Evolutionary conservation across 2,888 invertebrate genomes (phyloP), one percentile per base, ranked within the genome.

Genomic region (Bursaphelenchus okinawaensis): DNA sequence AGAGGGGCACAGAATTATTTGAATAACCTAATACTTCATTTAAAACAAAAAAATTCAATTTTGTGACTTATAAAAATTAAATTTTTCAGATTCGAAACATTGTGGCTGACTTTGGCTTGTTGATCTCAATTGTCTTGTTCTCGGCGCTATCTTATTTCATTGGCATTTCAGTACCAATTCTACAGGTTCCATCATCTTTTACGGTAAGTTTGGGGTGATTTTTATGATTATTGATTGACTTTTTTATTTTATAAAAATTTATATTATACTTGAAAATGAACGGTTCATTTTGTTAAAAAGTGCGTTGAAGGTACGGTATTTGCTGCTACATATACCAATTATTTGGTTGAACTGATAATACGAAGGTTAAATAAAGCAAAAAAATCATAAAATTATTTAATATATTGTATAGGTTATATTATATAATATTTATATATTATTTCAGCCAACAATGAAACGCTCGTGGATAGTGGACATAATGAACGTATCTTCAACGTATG

Each of bases 61-160:
- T 55, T 28, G 1, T 3, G n/a, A 56, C 6, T n/a, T 27, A 24
- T 7, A 51, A 3, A 29, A 55, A 19, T 2, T 9, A 56, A 29
- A 24, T n/a, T 62, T 50, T 56, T 22, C 62, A 76, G 78, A 65
- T 78, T 27, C 84, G 87, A 20, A 83, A 83, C 62, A 76, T 83
- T 26, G 66, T 87, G 40, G 84, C 85, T 59, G 86, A 87, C 76
- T 87, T 87, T 74, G 83, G 85, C 16, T 86, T 87, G 2, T 80
- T 86, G 31, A 82, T 86, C 54, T 84, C 86, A 22, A 87, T 87
- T 57, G 72, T 84, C 6, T 7, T 78, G 1, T 85, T 86, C 84
- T 85, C 86, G 0, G 70, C 72, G 0, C n/a, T 85, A 16, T 72
- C 72, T n/a, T 67, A 75, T 62, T 57, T 65, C 8, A 75, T 85